Percentiles rank a stretch among this genome's conserved stretches.
Evolutionary conservation across 2,113 vertebrate genomes (phyloP).

Genomic region (Tympanuchus pallidicinctus): DNA sequence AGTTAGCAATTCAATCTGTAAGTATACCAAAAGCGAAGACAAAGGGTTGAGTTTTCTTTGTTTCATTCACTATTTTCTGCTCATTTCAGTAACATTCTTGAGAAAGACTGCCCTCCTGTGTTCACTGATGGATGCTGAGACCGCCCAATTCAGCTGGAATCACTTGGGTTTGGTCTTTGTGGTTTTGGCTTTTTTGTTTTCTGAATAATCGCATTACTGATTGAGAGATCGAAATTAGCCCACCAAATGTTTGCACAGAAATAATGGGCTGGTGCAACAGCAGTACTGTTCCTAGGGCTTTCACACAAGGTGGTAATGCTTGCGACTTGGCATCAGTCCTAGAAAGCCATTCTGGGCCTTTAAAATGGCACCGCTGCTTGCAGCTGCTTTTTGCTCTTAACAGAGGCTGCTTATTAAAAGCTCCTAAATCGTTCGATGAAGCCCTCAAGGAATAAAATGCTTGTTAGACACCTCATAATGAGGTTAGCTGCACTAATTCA

Average conservation of each 20-base stretch:
- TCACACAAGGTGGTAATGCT: slow-evolving; percentile 56
- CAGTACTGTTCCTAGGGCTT: slow-evolving; percentile 41
- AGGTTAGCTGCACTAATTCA: slow-evolving; percentile 33
- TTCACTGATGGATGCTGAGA: neutral
- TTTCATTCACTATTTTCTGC: slow-evolving; percentile 29
- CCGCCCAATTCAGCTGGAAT: neutral
- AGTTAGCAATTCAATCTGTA: neutral
- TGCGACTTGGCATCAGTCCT: slow-evolving; percentile 63
- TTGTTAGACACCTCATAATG: slow-evolving; percentile 62
- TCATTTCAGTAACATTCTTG: neutral
- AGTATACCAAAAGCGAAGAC: slow-evolving; percentile 14
- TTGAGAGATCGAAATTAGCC: slow-evolving; percentile 43
- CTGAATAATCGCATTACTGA: slow-evolving; percentile 17
- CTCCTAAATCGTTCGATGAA: slow-evolving; percentile 57
- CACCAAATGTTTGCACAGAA: slow-evolving; percentile 61
- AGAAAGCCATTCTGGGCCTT: slow-evolving; percentile 69
- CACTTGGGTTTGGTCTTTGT: neutral
- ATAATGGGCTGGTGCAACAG: slow-evolving; percentile 48
- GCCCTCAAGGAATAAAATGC: slow-evolving; percentile 45
- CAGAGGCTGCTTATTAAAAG: slow-evolving; percentile 72
- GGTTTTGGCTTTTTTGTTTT: neutral
- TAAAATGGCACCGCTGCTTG: slow-evolving; percentile 48
- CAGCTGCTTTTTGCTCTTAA: slow-evolving; percentile 67
- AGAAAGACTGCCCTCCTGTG: slow-evolving; percentile 78
- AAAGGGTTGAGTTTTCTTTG: slow-evolving; percentile 64